These are phyloP conservation scores for Anguilla japonica DNA, from an alignment of 2,113 vertebrate species.

Conservation along the genomic window DNA sequence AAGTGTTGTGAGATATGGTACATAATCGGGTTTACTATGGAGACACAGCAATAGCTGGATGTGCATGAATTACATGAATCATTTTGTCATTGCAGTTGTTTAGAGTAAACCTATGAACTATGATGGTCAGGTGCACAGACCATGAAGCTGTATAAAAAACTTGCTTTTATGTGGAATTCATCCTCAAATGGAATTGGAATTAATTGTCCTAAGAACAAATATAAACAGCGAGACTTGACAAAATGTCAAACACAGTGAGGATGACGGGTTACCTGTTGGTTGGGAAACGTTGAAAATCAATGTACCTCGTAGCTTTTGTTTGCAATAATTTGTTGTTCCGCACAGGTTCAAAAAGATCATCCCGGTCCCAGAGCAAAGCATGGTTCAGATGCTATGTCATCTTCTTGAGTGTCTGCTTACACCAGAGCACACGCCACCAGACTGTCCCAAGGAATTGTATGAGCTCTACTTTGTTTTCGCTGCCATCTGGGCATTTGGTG, in stretches of 20 bases:
- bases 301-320: too few relatives aligned
- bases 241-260: too few relatives aligned
- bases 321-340: neutral
- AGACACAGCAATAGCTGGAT: neutral
- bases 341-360: constrained; percentile 93
- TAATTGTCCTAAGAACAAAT: neutral
- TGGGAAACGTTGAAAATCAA: too few relatives aligned
- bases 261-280: too few relatives aligned
- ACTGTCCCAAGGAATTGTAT: constrained; percentile 86
- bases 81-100: neutral
- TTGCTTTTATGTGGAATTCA: neutral
- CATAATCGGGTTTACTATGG: neutral
- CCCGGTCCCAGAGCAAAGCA: constrained; percentile 87
- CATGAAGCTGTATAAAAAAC: neutral
- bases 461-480: constrained; percentile 96
- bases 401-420: constrained; percentile 90
- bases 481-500: constrained; percentile 91
- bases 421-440: constrained; percentile 78
- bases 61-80: neutral
- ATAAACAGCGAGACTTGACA: neutral
- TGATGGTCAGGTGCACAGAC: neutral
- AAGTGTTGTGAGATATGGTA: neutral
- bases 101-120: neutral
- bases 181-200: too few relatives aligned
- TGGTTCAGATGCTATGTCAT: constrained; percentile 88